Evolutionary conservation across 2,113 vertebrate species (phyloP).

Genomic region (Brachirus orientalis): DNA sequence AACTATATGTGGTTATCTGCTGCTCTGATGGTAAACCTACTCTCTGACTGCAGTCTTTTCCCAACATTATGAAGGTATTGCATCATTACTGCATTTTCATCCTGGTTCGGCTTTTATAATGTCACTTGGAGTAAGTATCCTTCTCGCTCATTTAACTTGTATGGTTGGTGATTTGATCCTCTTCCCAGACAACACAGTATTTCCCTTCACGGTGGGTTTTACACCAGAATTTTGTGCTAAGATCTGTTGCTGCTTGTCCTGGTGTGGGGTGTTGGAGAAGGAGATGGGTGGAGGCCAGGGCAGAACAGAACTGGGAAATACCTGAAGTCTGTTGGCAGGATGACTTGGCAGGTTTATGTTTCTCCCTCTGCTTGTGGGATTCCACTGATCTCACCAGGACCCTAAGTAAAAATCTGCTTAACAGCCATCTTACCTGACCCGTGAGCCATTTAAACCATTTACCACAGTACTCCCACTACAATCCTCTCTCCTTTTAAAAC

Average conservation of each 20-base stretch:
- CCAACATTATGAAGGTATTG: neutral
- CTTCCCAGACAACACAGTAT: neutral
- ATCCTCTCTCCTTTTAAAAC: neutral
- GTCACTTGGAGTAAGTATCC: neutral
- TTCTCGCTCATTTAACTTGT: neutral
- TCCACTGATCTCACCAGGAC: neutral
- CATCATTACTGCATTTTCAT: neutral
- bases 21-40: neutral
- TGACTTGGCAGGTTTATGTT: neutral
- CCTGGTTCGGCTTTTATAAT: neutral
- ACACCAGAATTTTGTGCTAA: neutral
- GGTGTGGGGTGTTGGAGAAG: neutral
- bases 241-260: conserved; percentile 6
- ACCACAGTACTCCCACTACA: neutral
- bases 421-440: neutral
- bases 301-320: neutral
- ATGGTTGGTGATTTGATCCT: neutral
- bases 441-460: neutral
- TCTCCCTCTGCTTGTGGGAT: neutral
- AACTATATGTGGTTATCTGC: neutral
- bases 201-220: neutral
- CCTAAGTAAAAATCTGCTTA: neutral
- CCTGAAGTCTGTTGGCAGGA: neutral
- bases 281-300: neutral
- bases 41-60: neutral